Base-by-base conservation (phyloP, 2,797 vertebrate genomes). In the Poeciliopsis gracilis region DNA sequence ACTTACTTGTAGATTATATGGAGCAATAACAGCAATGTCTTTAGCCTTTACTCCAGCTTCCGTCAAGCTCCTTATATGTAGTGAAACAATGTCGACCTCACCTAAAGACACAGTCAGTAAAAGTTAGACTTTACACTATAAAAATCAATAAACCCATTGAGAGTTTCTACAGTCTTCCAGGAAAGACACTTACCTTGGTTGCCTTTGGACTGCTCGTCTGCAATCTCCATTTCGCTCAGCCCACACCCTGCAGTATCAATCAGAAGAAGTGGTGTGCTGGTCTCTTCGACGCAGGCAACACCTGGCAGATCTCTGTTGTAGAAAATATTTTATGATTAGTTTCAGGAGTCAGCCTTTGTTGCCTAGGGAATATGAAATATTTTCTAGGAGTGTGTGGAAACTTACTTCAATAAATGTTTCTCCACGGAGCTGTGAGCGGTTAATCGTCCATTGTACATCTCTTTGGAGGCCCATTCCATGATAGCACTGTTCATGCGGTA, bases 401-500 rank as follows among this genome's bases (percentile, higher is more conserved):
- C 97, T 95, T 81, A 99, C 98, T 93, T 97, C 78, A 99, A 90
- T 84, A 99, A 87, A 84, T 97, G 98, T 43, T 89, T 93, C 0
- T 96, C 95, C 53, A 99, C 98, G 0, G 97, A 97, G 5, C 93
- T 87, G 95, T 99, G 98, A 0, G 98, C 97, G 0, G 86, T 90
- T 70, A 99, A 96, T 80, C 67, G 95, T 23, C 97, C 96, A 0
- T 90, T 73, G 86, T 99, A 99, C 96, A 99, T 95, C 91, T 97
- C 95, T 5, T 91, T 85, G 2, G 98, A 99, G 2, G 98, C 97
- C 98, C 98, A 99, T 0, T 90, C 88, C 96, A 97, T 97, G 93
- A 99, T 98, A 90, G 90, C 81, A 10, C 80, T 87, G 91, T 99
- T 97, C 98, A 99, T 99, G 38, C 98, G 97, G 94, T 99, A 99